Evolutionary conservation across 2,797 vertebrate genomes (phyloP), one percentile per base, ranked within the genome.

Genomic region (Leuciscus waleckii): DNA sequence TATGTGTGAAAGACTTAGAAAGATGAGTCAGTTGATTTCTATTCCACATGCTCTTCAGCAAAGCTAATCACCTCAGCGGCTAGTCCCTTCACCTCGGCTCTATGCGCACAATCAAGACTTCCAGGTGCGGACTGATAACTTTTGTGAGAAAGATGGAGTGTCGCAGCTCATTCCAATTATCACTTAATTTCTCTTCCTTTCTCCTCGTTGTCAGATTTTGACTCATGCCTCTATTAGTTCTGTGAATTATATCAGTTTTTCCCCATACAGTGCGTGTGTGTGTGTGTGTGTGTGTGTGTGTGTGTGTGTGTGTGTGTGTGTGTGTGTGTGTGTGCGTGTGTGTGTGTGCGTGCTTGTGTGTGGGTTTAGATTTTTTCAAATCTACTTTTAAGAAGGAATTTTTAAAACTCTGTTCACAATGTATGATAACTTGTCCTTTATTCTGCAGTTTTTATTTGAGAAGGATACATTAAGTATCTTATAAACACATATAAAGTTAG

Each of bases 161-260:
- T 69, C 84, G 73, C 43, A 67, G 81, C 89, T 87, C 84, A 83
- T 79, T 89, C 85, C 87, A 87, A 90, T 91, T 88, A 91, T 90
- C 83, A 85, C 82, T 82, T 84, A 58, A 80, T 89, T 87, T 85
- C 78, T 87, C 70, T 73, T 79, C 56, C 81, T 84, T 88, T 88
- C 77, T 65, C 46, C 74, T 84, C 67, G 61, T 63, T 86, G 81
- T 84, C 89, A 90, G 70, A 77, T 87, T 89, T 87, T 79, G 89
- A 88, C 80, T 88, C 81, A 84, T 85, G 75, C 81, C 74, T 89
- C 87, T 70, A 87, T 88, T 86, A 82, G 73, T 58, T 79, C 81
- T 85, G 78, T 85, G 84, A 86, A 70, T 79, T 43, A 70, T 87
- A 86, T 82, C 84, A 85, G 49, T 69, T 88, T 61, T 56, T 76